These are phyloP conservation scores for Tuberolachnus salignus DNA, from an alignment of 2,888 invertebrate species.

Conservation along the genomic window DNA sequence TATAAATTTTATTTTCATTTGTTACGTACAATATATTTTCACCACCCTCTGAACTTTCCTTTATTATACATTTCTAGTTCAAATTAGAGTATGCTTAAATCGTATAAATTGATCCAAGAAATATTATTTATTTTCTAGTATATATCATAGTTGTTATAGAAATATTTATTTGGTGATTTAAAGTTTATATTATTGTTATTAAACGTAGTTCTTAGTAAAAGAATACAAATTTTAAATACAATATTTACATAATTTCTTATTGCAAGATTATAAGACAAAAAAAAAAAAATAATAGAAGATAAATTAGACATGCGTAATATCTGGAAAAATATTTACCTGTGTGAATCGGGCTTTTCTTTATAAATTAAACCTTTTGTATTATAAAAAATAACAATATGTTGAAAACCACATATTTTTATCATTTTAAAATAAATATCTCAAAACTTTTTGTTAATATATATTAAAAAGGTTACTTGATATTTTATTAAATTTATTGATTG, in stretches of 20 bases:
- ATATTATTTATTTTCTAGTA: constrained; percentile 9
- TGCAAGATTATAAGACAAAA: not conserved
- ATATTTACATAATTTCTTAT: not conserved
- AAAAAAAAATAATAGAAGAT: not conserved
- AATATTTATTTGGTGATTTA: not conserved
- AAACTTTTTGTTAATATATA: too few species aligned
- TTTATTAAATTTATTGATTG: too few species aligned
- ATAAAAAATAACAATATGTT: too few species aligned
- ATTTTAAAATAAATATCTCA: too few species aligned
- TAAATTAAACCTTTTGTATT: too few species aligned
- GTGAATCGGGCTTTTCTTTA: too few species aligned
- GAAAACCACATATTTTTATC: too few species aligned
- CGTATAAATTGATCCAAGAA: not conserved
- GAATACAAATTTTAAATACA: not conserved
- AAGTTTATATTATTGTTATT: not conserved
- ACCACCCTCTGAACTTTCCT: not conserved
- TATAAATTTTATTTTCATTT: constrained; percentile 16
- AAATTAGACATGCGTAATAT: not conserved
- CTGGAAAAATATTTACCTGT: too few species aligned
- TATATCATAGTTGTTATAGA: not conserved
- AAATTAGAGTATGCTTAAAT: not conserved
- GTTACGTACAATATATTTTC: constrained; percentile 1
- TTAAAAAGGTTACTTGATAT: too few species aligned
- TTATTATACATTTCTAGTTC: not conserved
- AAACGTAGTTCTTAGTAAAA: not conserved